Evolutionary conservation across 2,113 vertebrate species (phyloP), one percentile per base, ranked within the genome.

Genomic region (Albula glossodonta): DNA sequence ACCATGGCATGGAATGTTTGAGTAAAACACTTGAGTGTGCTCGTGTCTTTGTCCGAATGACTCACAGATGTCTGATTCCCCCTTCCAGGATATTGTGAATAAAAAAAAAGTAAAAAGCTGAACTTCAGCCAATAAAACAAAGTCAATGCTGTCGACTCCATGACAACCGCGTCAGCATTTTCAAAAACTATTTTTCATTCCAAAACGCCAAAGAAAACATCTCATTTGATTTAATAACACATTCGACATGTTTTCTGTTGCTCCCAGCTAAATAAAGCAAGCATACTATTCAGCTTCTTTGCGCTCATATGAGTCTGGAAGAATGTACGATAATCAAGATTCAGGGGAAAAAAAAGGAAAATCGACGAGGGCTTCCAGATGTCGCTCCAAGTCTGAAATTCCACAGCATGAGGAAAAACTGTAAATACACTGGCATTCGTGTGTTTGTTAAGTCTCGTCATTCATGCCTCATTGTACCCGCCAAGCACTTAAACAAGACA

Each of bases 21-120:
- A 86, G 87, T 51, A 10, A 51, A 41, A 50, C 88, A 90, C 87
- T 52, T n/a, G 90, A 90, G 74, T 84, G 86, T 89, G 88, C 87
- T 57, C 80, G 86, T 60, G 80, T 88, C 88, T 84, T 90, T 81
- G 82, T 90, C 89, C 90, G 80, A 89, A 92, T 93, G 88, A 90
- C 87, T 93, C 87, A 83, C 93, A 95, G 91, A 95, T 94, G 93
- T 94, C 86, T 88, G 88, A 92, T 88, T 87, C 87, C 17, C n/a
- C 56, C 78, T 57, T 77, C 41, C 48, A 81, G 84, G 86, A 84
- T 85, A 88, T 81, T 89, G 90, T 92, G 92, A 94, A 94, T 91
- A 92, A 88, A 13, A 91, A 90, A 79, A 56, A 19, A 63, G 60
- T 63, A 4, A 63, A 60, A 80, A 82, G 63, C 91, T 86, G 89